phyloP scores from a whole-genome alignment of 2,113 vertebrate species.

The Nycticryphes semicollaris region DNA sequence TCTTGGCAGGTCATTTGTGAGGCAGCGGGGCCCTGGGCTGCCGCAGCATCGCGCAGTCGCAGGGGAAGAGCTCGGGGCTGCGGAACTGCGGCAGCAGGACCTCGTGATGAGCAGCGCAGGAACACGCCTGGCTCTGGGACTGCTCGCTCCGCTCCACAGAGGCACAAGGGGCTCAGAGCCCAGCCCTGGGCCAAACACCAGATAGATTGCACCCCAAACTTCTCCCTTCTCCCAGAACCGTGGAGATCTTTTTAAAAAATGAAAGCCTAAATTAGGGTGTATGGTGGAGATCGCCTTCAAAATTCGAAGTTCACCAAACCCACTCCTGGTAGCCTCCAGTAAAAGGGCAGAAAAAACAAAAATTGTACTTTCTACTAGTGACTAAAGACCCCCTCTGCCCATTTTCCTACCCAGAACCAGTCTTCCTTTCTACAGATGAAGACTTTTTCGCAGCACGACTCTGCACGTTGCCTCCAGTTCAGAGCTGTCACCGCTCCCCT shows the following conservation, averaged over 20 bases:
- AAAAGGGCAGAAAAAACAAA: background rate
- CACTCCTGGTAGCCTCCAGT: background rate
- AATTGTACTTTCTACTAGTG: background rate
- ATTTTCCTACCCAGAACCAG: background rate
- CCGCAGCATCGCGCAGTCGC: rapidly evolving
- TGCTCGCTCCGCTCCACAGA: background rate
- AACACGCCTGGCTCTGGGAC: background rate
- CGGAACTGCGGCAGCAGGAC: background rate
- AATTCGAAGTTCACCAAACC: background rate
- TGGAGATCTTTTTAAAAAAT: too few species aligned
- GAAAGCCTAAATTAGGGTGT: too few species aligned
- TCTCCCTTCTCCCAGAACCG: background rate
- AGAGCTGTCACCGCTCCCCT: background rate
- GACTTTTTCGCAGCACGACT: background rate
- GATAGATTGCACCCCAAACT: background rate
- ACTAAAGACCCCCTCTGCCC: background rate
- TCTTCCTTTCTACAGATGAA: background rate
- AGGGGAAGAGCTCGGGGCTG: background rate
- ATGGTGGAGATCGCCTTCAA: background rate
- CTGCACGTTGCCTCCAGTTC: background rate
- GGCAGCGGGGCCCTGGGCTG: background rate
- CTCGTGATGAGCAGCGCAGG: background rate
- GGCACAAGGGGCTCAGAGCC: background rate
- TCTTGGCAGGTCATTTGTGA: background rate
- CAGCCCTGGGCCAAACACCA: rapidly evolving